A percentile compares a stretch with the other conserved stretches of the same genome.
phyloP scores from a whole-genome alignment of 2,888 invertebrate species.

The Sesia apiformis region DNA sequence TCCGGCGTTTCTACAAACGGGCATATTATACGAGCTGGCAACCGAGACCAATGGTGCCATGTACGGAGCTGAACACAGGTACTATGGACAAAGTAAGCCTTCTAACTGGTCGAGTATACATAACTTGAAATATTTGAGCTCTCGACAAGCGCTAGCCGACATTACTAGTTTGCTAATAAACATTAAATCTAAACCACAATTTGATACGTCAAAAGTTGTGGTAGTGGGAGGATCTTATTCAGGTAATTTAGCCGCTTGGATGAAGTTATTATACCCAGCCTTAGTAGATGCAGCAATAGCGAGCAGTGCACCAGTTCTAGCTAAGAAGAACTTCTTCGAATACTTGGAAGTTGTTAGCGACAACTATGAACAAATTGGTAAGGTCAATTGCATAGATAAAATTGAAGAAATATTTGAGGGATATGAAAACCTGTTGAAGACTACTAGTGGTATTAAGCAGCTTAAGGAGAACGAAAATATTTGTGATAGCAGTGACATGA shows the following conservation, averaged over 20 bases:
- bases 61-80: slow-evolving; percentile 52
- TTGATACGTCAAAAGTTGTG: slow-evolving; percentile 42
- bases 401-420: slow-evolving; percentile 34
- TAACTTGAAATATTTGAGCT: slow-evolving; percentile 42
- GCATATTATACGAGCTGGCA: slow-evolving; percentile 45
- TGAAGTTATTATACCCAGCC: slow-evolving; percentile 47
- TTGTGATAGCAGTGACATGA: slow-evolving; percentile 42
- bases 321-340: slow-evolving; percentile 53
- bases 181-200: slow-evolving; percentile 30
- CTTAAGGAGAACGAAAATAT: slow-evolving; percentile 49
- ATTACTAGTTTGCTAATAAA: slow-evolving; percentile 30
- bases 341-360: slow-evolving; percentile 52
- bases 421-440: slow-evolving; percentile 37
- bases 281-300: slow-evolving; percentile 51
- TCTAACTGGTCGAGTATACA: slow-evolving; percentile 29
- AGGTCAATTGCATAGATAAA: slow-evolving; percentile 30
- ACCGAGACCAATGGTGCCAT: slow-evolving; percentile 56
- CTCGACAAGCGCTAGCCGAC: slow-evolving; percentile 54
- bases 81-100: slow-evolving; percentile 55
- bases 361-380: slow-evolving; percentile 45
- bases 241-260: slow-evolving; percentile 60
- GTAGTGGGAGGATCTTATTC: slow-evolving; percentile 58
- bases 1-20: slow-evolving; percentile 34
- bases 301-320: slow-evolving; percentile 57
- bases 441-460: slow-evolving; percentile 29